These are phyloP conservation scores for Lethenteron camtschaticum DNA, from an alignment of 2,113 vertebrate genomes.

Conservation along the genomic window DNA sequence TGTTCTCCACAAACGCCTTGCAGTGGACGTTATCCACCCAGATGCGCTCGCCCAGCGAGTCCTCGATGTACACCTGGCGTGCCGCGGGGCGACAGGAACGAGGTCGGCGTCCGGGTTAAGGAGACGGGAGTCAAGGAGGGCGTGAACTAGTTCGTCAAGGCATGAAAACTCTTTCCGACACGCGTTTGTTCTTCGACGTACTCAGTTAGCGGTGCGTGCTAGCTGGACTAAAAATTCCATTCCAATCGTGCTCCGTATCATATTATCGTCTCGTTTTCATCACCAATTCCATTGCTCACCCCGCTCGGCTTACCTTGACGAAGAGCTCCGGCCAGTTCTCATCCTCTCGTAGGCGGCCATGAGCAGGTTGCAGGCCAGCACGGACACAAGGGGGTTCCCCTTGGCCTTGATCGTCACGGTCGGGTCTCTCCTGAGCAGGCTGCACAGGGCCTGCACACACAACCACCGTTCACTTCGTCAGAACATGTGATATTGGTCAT, in stretches of 20 bases:
- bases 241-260: too few relatives aligned
- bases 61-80: constrained; percentile 79
- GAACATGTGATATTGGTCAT: too few relatives aligned
- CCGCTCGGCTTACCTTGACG: constrained; percentile 39
- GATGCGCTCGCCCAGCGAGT: constrained; percentile 79
- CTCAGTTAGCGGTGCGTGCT: too few relatives aligned
- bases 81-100: rapidly evolving
- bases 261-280: too few relatives aligned
- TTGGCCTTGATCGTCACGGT: constrained; percentile 95
- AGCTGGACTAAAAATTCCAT: too few relatives aligned
- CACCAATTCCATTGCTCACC: too few relatives aligned
- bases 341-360: constrained; percentile 92
- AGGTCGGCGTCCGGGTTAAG: background rate
- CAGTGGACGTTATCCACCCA: constrained; percentile 97
- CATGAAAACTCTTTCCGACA: background rate
- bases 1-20: constrained; percentile 82
- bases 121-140: background rate
- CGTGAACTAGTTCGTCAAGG: background rate
- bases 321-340: constrained; percentile 99
- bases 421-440: constrained; percentile 66
- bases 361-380: constrained; percentile 73
- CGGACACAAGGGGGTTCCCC: constrained; percentile 80
- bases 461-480: background rate
- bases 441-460: constrained; percentile 50
- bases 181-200: too few relatives aligned